A percentile compares a stretch with the other conserved stretches of the same genome.
Evolutionary conservation across 2,888 invertebrate species (phyloP).

Genomic region (Tryphoninae sp.): DNA sequence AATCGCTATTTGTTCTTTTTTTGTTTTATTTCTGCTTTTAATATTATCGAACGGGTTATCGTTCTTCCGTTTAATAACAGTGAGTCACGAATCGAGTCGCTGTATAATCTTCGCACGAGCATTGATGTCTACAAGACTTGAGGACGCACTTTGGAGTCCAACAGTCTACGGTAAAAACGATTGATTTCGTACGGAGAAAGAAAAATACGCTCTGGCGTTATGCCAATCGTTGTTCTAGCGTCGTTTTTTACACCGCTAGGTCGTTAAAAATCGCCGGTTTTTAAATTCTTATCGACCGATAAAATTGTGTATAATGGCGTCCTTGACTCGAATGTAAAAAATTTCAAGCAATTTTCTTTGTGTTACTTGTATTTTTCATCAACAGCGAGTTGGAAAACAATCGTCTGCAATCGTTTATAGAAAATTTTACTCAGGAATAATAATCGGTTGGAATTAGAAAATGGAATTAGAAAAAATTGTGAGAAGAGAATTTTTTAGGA

Average conservation of each 20-base stretch:
- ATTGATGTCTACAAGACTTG: not conserved
- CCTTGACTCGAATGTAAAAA: not conserved
- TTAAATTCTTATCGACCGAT: constrained; percentile 19
- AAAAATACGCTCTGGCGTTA: not conserved
- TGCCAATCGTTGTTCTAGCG: not conserved
- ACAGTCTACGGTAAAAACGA: not conserved
- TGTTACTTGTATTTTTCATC: not conserved
- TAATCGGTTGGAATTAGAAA: not conserved
- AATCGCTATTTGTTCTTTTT: not conserved
- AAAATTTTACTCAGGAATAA: not conserved
- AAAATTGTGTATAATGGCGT: not conserved
- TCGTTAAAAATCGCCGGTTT: constrained; percentile 5
- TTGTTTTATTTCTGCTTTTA: not conserved
- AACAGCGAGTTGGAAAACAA: not conserved
- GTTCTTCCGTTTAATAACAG: constrained; percentile 45
- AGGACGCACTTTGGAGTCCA: not conserved
- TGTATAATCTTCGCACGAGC: not conserved
- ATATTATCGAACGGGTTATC: constrained; percentile 44
- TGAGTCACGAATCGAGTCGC: constrained; percentile 23
- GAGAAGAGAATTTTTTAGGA: too few species aligned
- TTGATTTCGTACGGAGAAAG: not conserved
- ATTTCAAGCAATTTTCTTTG: not conserved
- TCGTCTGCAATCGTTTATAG: not conserved
- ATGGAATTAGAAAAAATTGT: too few species aligned
- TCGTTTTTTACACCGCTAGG: not conserved